Evolutionary conservation across 2,113 vertebrate genomes (phyloP), one percentile per base, ranked within the genome.

Genomic region (Antechinus flavipes): DNA sequence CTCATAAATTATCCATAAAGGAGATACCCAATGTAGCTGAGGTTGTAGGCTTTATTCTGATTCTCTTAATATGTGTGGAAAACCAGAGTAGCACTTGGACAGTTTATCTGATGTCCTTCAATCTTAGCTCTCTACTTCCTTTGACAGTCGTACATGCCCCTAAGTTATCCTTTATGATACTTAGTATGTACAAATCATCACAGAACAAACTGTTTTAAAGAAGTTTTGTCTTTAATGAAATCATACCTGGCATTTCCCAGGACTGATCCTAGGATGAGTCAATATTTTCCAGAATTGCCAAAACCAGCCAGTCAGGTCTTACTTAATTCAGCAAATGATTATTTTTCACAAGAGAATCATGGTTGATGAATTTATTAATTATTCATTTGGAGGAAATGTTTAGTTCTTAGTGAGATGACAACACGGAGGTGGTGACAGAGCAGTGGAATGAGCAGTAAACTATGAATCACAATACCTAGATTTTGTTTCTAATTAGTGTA

Each of bases 311-410:
- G 9, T 68, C 30, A 5, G 12, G 14, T 90, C 30, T 84, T 68
- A 46, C 26, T 54, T 90, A 95, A 93, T 27, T n/a, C 68, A 90
- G n/a, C 16, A 7, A 12, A 16, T 50, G 30, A 54, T 95, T 90
- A 54, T 52, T 58, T 35, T 92, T 92, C 54, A 25, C 6, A 90
- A 24, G 93, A 93, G 96, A 92, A 90, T 92, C 93, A 93, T 61
- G 54, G 49, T 8, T 55, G 26, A 14, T 91, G n/a, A 93, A 92
- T 42, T 96, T 94, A 52, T 8, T 58, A 49, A n/a, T 54, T 84
- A 26, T 93, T 26, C 26, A 54, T n/a, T 49, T 92, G 27, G 58
- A 22, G 2, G 9, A 84, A 10, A 56, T 35, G 25, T 35, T 25
- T 25, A 56, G 2, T 10, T 2, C 2, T 2, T 35, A 0, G 8